Conservation (phyloP, 2,888 invertebrate genomes). For the Hirtodrosophila cameraria region DNA sequence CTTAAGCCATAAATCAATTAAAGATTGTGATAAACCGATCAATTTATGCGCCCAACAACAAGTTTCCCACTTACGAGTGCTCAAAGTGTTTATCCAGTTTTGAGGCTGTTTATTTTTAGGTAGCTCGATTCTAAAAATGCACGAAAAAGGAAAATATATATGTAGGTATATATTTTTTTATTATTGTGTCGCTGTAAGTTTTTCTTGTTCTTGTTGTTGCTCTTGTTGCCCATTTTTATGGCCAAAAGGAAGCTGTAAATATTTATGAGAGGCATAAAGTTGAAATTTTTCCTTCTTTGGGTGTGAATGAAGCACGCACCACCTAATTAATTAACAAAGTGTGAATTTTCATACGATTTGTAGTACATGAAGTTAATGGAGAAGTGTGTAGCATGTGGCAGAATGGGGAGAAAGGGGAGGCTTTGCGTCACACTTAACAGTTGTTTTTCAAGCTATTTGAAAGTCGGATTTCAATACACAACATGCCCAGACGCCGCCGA, state of each 20-base stretch:
- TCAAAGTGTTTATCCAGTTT: constrained; percentile 4
- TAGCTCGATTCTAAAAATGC: constrained; percentile 45
- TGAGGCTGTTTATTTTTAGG: constrained; percentile 52
- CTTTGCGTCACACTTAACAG: constrained; percentile 27
- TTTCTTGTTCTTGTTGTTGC: constrained; percentile 8
- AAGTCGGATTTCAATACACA: constrained; percentile 38
- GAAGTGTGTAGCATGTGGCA: too few species aligned
- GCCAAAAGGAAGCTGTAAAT: constrained; percentile 72
- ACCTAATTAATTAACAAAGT: constrained; percentile 70
- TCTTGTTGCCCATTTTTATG: constrained; percentile 52
- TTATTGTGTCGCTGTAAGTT: constrained; percentile 41
- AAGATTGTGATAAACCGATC: constrained; percentile 59
- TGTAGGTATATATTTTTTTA: constrained; percentile 29
- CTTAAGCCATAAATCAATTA: constrained; percentile 66
- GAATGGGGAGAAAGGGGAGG: too few species aligned
- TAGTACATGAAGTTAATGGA: constrained; percentile 8
- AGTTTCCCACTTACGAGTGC: constrained; percentile 36
- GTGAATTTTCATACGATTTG: constrained; percentile 57
- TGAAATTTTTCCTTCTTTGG: constrained; percentile 31
- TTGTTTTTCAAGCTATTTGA: constrained; percentile 20
- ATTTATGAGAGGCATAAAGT: constrained; percentile 65
- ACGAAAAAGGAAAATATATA: constrained; percentile 42
- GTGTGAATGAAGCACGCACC: constrained; percentile 35
- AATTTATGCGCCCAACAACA: constrained; percentile 63
- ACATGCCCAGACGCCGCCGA: constrained; percentile 68